These are phyloP conservation scores for Coluber constrictor DNA, from an alignment of 2,797 vertebrate species.

Conservation along the genomic window DNA sequence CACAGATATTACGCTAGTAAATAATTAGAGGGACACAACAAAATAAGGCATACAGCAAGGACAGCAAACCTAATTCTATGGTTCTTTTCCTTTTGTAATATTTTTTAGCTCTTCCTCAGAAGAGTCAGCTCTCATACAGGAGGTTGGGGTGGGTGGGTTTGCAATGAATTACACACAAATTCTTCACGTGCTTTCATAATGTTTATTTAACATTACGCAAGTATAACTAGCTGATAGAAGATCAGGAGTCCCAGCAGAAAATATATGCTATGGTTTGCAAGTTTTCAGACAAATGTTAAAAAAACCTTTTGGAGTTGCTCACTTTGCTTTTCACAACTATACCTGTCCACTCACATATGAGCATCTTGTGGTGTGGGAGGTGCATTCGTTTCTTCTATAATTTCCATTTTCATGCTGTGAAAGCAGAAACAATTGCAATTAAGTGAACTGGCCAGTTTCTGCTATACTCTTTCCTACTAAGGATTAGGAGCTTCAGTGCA, in stretches of 20 bases:
- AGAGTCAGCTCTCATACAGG: not conserved
- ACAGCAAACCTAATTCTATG: not conserved
- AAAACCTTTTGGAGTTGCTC: not conserved
- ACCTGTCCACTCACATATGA: not conserved
- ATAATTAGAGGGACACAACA: not conserved
- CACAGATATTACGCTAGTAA: not conserved
- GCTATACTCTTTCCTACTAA: not conserved
- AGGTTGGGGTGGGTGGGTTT: not conserved
- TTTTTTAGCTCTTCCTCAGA: too few relatives aligned
- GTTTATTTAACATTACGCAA: not conserved
- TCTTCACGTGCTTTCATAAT: not conserved
- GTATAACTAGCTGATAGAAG: not conserved
- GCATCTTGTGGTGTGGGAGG: not conserved
- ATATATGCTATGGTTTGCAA: not conserved
- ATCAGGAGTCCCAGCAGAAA: not conserved
- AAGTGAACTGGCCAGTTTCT: not conserved
- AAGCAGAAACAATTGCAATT: not conserved
- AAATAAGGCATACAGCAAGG: too few relatives aligned
- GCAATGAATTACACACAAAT: not conserved
- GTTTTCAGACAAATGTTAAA: not conserved
- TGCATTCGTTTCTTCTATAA: not conserved
- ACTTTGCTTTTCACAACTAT: not conserved
- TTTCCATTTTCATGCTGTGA: not conserved
- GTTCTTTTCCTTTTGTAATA: not conserved
- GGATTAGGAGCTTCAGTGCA: not conserved